A percentile compares a stretch with the other conserved stretches of the same genome.
phyloP scores from a whole-genome alignment of 2,113 vertebrate genomes.

The Phrynosoma blainvillii region DNA sequence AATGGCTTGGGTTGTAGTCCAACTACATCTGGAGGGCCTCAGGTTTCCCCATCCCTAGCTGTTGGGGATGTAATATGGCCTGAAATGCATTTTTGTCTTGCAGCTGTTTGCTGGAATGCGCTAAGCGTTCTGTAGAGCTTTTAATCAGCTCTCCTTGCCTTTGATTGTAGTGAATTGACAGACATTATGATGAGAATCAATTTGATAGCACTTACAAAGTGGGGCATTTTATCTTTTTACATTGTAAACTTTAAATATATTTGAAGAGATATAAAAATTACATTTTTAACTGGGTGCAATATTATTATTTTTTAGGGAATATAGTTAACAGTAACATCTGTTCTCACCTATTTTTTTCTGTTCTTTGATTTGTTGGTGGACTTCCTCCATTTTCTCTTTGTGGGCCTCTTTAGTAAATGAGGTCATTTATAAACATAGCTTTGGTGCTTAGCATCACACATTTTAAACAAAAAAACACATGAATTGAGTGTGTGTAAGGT shows the following conservation, averaged over 20 bases:
- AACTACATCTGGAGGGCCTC: background rate
- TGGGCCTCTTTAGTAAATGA: background rate
- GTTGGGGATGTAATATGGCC: slow-evolving; percentile 21
- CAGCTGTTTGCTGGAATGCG: slow-evolving; percentile 29
- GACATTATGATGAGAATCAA: slow-evolving; percentile 51
- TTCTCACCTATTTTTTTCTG: slow-evolving; percentile 56
- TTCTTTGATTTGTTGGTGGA: slow-evolving; percentile 27
- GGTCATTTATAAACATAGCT: background rate
- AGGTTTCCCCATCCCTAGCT: background rate
- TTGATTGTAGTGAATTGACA: slow-evolving; percentile 35
- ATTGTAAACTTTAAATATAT: slow-evolving; percentile 38
- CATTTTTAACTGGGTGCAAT: slow-evolving; percentile 49
- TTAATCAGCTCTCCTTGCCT: slow-evolving; percentile 36
- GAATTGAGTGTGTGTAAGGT: background rate
- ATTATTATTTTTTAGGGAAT: background rate
- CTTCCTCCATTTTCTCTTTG: slow-evolving; percentile 31
- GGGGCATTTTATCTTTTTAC: slow-evolving; percentile 40
- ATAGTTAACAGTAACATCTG: background rate
- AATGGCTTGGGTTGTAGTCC: background rate
- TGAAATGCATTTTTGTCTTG: slow-evolving; percentile 42
- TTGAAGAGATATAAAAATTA: slow-evolving; percentile 29
- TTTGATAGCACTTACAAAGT: slow-evolving; percentile 34
- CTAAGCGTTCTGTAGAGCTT: slow-evolving; percentile 26
- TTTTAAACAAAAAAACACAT: background rate
- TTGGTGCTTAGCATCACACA: background rate